phyloP scores from a whole-genome alignment of 2,888 invertebrate species.

The Lithophane ornitopus region DNA sequence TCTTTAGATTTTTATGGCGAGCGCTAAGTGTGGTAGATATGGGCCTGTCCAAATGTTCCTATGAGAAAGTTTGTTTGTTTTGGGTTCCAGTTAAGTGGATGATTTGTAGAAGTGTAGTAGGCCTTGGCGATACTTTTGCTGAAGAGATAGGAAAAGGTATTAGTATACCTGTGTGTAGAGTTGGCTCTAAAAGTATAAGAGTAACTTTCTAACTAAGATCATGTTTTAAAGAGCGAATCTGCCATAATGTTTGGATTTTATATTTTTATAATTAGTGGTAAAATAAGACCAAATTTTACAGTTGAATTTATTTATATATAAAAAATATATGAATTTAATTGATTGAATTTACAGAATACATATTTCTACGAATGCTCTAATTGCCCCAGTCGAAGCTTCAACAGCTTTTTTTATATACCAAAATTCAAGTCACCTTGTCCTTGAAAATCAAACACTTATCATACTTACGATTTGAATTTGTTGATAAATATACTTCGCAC shows the following conservation, averaged over 20 bases:
- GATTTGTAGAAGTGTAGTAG: neutral
- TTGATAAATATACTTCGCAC: conserved; percentile 29
- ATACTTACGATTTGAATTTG: conserved; percentile 1
- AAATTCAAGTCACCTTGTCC: conserved; percentile 8
- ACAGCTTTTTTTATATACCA: conserved; percentile 9
- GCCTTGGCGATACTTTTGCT: no score
- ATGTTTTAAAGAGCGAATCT: neutral
- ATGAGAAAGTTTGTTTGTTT: conserved; percentile 61
- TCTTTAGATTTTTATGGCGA: conserved; percentile 58
- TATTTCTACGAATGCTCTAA: neutral
- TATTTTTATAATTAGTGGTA: neutral
- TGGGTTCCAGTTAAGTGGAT: conserved; percentile 11
- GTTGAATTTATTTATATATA: neutral
- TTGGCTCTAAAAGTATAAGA: neutral
- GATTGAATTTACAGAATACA: neutral
- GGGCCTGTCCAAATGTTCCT: conserved; percentile 48
- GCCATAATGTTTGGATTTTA: neutral
- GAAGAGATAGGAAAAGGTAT: no score
- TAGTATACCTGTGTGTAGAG: neutral
- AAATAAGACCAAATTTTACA: neutral
- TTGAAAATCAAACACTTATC: neutral
- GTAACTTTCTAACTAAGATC: neutral
- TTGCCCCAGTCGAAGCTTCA: neutral
- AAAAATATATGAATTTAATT: no score
- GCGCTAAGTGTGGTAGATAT: conserved; percentile 59